Evolutionary conservation across 2,113 vertebrate genomes (phyloP), one percentile per base, ranked within the genome.

Genomic region (Oncorhynchus gorbuscha): DNA sequence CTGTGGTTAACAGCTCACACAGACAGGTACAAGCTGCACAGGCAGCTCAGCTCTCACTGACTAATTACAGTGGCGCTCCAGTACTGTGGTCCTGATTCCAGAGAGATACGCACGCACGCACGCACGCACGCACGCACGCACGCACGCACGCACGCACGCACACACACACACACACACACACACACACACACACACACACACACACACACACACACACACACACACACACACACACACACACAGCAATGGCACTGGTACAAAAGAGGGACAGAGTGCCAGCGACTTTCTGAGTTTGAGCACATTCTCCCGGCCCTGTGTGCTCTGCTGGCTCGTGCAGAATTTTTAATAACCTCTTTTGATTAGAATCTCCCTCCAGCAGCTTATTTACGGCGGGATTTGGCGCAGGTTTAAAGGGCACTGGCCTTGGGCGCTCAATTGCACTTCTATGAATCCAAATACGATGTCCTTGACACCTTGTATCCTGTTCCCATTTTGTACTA

Each of bases 391-490:
- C 86, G 86, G 91, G 92, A 92, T 94, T 93, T 94, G 93, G 92
- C 93, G 87, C 84, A 77, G 91, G 93, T 89, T 91, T 92, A 92
- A 94, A 92, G 92, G 94, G 89, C 93, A 92, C 71, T 90, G 83
- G 91, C 94, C 92, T 81, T 65, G 48, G 88, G 90, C 74, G 87
- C 91, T 93, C 89, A 93, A 89, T 95, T 86, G 84, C 93, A 91
- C 88, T 28, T 93, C 80, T 90, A 76, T 93, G 90, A 92, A 92
- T 95, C 93, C 90, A 88, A 93, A 91, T 91, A 87, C 92, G 80
- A 90, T 78, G 76, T 95, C 91, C 94, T 94, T 95, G 92, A 95
- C 93, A 95, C 93, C 93, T 93, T 87, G 84, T 91, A 92, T 95
- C 89, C 90, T 92, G 83, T 87, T 94, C 92, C 87, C 84, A 79